Percentiles rank a stretch among this genome's conserved stretches.
Evolutionary conservation across 2,888 invertebrate genomes (phyloP).

Genomic region (Protophormia terraenovae): DNA sequence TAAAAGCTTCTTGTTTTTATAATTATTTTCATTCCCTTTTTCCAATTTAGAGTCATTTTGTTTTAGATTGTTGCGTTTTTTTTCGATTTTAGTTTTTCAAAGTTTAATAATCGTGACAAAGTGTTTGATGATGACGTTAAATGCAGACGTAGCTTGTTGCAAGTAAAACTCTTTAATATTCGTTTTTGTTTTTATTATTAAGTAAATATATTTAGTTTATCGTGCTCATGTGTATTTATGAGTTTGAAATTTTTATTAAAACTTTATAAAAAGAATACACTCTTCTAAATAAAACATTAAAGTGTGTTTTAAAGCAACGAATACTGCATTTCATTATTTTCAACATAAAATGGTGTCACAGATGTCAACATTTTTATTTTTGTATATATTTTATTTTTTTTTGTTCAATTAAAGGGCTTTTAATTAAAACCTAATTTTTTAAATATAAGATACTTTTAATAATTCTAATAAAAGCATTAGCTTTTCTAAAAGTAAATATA

Average conservation of each 20-base stretch:
- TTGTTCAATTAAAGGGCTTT: slow-evolving; percentile 18
- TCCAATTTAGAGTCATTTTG: slow-evolving; percentile 6
- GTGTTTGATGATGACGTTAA: slow-evolving; percentile 20
- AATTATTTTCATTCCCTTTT: slow-evolving; percentile 29
- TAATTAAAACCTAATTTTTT: slow-evolving; percentile 46
- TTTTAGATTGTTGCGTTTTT: neutral
- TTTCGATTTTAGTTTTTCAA: slow-evolving; percentile 9
- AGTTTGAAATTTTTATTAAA: slow-evolving; percentile 45
- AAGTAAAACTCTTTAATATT: slow-evolving; percentile 41
- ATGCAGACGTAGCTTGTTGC: slow-evolving; percentile 17
- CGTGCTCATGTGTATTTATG: slow-evolving; percentile 67
- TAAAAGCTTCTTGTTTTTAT: neutral
- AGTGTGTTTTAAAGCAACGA: neutral
- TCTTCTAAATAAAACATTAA: neutral
- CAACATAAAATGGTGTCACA: slow-evolving; percentile 59
- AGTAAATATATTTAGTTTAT: slow-evolving; percentile 25
- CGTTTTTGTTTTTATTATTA: neutral
- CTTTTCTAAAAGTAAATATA: neutral
- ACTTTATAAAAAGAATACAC: neutral
- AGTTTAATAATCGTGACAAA: slow-evolving; percentile 58
- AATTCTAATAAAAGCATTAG: neutral
- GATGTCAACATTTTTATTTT: slow-evolving; percentile 45
- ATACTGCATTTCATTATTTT: slow-evolving; percentile 39
- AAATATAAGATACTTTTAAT: neutral
- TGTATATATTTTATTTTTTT: neutral